Base-by-base conservation (phyloP, 2,888 invertebrate genomes). In the Pachycephus smyrnensis region DNA sequence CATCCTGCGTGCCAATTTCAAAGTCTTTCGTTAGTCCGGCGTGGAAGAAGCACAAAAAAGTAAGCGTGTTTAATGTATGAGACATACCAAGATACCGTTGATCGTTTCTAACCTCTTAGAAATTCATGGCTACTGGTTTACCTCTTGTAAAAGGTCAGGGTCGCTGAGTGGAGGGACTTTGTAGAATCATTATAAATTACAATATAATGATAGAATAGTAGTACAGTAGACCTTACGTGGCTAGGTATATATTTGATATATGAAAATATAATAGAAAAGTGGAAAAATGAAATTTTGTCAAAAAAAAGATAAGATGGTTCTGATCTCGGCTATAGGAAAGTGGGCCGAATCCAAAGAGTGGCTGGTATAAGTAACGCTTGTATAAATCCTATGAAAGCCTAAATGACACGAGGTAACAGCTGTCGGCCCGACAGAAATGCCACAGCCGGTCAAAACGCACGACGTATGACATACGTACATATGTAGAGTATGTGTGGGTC, bases 1-100 rank as follows among this genome's bases (percentile, higher is more conserved):
- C 85, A 82, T 82, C 80, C 81, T 75, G 82, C 81, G 83, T 82
- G 84, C 84, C 80, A 86, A 87, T 88, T 71, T 71, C 71, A 71
- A 71, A 71, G 71, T 33, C 32, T 31, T 33, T 12, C 71, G 31
- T 32, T 31, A 12, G 71, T 33, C 32, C 71, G 32, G 71, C 32
- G 32, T 4, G 12, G 32, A 30, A 2, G 33, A 71, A 71, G 71
- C 71, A 33, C 71, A 33, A 71, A 71, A 71, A 31, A 23, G 33
- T 31, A 71, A 71, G 15, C 15, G 32, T 33, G 15, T 71, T 71
- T 33, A 33, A 33, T 9, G 55, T 55, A 55, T 55, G 55, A 55
- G 55, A 55, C 55, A 55, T 23, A 23, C 2, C 23, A 55, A 55
- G 55, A 55, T 55, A 55, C 9, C 9, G 9, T 55, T 55, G 9